Evolutionary conservation across 1,140 invertebrate genomes (phyloP).

Genomic region (Brachionus asplanchnoidis): DNA sequence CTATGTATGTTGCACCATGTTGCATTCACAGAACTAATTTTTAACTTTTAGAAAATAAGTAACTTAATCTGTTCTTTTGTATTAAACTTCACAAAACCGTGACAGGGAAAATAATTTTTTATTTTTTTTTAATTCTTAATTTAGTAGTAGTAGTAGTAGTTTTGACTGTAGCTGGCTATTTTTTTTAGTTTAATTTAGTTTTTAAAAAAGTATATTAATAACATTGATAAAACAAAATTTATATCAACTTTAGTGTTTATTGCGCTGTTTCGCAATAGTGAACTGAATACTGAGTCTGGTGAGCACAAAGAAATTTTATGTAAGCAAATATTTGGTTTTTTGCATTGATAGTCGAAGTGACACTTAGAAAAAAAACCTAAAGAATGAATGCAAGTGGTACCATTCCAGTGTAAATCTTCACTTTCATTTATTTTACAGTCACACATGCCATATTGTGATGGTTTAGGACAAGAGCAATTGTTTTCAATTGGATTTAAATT

Average conservation of each 20-base stretch:
- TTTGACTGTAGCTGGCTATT: too few relatives aligned
- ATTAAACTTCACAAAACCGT: too few relatives aligned
- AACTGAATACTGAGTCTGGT: background rate
- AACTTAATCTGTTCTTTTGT: too few relatives aligned
- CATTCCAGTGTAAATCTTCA: background rate
- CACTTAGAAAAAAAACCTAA: background rate
- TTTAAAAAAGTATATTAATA: too few relatives aligned
- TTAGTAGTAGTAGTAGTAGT: too few relatives aligned
- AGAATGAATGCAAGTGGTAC: background rate
- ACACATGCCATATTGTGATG: background rate
- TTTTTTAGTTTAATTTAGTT: too few relatives aligned
- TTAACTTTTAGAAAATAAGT: too few relatives aligned
- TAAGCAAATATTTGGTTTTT: background rate
- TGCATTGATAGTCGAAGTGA: background rate
- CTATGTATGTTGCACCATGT: too few relatives aligned
- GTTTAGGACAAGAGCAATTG: background rate
- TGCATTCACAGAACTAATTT: too few relatives aligned
- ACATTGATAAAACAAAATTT: too few relatives aligned
- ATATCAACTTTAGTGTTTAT: background rate
- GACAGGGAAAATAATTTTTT: too few relatives aligned
- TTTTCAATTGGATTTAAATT: background rate
- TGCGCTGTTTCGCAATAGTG: background rate
- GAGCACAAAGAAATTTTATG: background rate
- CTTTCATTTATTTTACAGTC: background rate
- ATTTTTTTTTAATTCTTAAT: too few relatives aligned